Conservation (phyloP, 2,113 vertebrate genomes). For the Melanerpes aurifrons region DNA sequence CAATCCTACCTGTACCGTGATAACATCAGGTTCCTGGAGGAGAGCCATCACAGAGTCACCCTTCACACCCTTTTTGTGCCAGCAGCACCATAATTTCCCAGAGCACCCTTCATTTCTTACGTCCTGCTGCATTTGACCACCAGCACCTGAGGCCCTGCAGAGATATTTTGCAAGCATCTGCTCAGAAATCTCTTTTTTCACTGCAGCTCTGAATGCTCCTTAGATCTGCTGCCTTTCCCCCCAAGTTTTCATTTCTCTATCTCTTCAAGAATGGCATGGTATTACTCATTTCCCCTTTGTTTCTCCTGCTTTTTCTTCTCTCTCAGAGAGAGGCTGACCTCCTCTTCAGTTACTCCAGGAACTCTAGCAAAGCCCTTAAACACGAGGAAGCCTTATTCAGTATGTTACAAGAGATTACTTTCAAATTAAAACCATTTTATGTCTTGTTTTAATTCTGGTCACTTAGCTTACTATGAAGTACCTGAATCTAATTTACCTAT, state of each 20-base stretch:
- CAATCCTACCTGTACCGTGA: neutral
- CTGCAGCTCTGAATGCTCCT: neutral
- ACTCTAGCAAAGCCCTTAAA: neutral
- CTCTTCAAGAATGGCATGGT: neutral
- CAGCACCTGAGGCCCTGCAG: neutral
- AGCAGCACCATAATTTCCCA: neutral
- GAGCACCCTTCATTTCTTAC: neutral
- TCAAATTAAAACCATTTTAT: conserved; percentile 11
- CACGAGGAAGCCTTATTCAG: neutral
- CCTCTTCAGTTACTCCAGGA: neutral
- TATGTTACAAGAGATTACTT: neutral
- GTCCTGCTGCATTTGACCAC: fast-evolving
- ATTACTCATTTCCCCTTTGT: neutral
- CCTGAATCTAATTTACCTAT: conserved; percentile 3
- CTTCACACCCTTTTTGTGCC: fast-evolving
- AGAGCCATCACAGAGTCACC: neutral
- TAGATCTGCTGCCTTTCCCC: neutral
- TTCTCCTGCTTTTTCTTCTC: too few species aligned
- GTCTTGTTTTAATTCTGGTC: conserved; percentile 21
- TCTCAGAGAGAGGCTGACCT: neutral
- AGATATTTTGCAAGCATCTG: neutral
- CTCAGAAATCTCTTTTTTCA: neutral
- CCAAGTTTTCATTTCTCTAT: neutral
- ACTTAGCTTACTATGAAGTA: neutral
- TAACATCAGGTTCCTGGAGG: neutral